Evolutionary conservation across 2,113 vertebrate species (phyloP), one percentile per base, ranked within the genome.

Genomic region (Zapornia atra): DNA sequence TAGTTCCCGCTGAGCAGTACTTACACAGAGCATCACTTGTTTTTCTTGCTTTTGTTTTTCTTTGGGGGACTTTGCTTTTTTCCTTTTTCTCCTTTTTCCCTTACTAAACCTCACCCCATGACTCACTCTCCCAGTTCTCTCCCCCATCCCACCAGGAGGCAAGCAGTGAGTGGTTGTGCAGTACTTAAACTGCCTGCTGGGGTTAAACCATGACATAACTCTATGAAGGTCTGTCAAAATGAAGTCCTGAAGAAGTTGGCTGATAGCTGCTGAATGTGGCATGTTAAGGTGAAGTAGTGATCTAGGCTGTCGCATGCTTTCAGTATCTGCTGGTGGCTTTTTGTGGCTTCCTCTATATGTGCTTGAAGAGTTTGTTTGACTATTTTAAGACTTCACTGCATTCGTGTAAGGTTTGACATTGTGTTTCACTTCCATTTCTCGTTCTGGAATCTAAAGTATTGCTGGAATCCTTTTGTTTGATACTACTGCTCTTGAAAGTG

Each of bases 311-410:
- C 15, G 17, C 6, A 22, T 31, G 12, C n/a, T 71, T 78, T 88
- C 46, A 59, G 31, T 21, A 33, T 70, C 64, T 90, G 9, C 11
- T 36, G 60, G 15, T 83, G 34, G 29, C 22, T 34, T 57, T 38
- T 66, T 89, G 25, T 2, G 0, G 2, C 48, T 90, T 75, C 22
- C 8, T 85, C 19, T 65, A 1, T 25, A 13, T 0, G 0, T 38
- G 12, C 29, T 68, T 48, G 51, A 53, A 68, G 65, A 36, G 5
- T 81, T 71, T 77, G 16, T 18, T 48, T 81, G 42, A 25, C 44
- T 73, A 8, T 56, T 86, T 70, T 40, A 68, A 84, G 61, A 40
- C 33, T 84, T 87, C 33, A 68, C 12, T 2, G 2, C 80, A 40
- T 71, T 86, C 22, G 4, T 26, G 11, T 59, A 60, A 79, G 16